These are phyloP conservation scores for Lithobates pipiens DNA, from an alignment of 2,797 vertebrate species.

Conservation along the genomic window DNA sequence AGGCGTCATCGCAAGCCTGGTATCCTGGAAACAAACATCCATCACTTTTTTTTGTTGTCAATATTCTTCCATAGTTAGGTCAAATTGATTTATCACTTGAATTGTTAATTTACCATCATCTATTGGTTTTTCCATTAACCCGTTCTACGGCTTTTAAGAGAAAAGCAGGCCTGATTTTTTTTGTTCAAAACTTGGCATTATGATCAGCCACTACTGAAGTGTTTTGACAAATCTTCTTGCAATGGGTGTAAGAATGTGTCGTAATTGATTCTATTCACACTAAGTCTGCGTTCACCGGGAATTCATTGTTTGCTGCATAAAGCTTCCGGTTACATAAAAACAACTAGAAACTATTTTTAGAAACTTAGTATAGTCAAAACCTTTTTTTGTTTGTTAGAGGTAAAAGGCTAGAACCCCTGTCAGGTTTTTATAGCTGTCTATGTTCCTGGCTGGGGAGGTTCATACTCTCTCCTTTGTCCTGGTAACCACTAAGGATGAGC, in stretches of 20 bases:
- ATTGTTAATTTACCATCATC: background rate
- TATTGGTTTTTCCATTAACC: conserved; percentile 16
- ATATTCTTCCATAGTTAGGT: conserved; percentile 2
- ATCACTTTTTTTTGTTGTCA: background rate
- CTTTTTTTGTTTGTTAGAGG: no score
- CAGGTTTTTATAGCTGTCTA: no score
- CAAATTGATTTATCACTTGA: background rate
- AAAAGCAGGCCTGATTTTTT: background rate
- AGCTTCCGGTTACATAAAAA: background rate
- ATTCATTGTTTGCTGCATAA: background rate
- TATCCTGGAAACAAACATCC: conserved; percentile 37
- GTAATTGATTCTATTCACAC: background rate
- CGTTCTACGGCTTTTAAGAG: conserved; percentile 29
- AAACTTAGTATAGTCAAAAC: background rate
- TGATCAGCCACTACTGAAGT: background rate
- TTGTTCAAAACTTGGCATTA: background rate
- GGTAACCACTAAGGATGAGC: no score
- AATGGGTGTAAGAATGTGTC: background rate
- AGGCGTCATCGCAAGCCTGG: conserved; percentile 32
- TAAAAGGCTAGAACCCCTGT: no score
- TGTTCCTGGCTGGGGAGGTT: no score
- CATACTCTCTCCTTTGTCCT: no score
- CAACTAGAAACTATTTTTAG: background rate
- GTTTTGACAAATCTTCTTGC: background rate
- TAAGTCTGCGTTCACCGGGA: background rate